A percentile compares a stretch with the other conserved stretches of the same genome.
phyloP scores from a whole-genome alignment of 2,113 vertebrate genomes.

The Burhinus oedicnemus region DNA sequence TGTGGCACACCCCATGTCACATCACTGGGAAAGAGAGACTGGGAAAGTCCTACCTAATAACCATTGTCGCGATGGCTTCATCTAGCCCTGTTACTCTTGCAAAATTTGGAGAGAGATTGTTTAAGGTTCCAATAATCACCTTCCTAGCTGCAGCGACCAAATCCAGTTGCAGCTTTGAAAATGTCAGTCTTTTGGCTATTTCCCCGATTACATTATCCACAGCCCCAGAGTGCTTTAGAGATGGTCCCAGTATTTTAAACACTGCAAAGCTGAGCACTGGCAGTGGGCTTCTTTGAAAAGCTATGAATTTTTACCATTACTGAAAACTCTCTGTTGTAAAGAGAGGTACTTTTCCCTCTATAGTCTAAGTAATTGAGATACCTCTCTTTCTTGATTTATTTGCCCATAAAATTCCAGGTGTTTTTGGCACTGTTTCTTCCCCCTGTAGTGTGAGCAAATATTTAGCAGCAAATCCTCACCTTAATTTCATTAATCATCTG shows the following conservation, averaged over 20 bases:
- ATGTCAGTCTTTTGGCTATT: background rate
- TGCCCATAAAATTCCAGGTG: constrained; percentile 72
- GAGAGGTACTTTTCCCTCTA: background rate
- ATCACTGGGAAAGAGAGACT: background rate
- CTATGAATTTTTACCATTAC: background rate
- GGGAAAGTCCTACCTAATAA: background rate
- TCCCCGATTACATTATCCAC: background rate
- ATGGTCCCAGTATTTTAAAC: background rate
- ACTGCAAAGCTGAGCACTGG: background rate
- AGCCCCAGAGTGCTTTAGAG: background rate
- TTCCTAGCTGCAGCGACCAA: background rate
- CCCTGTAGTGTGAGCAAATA: constrained; percentile 61
- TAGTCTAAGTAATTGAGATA: constrained; percentile 13
- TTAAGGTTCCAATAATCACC: background rate
- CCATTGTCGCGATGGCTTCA: background rate
- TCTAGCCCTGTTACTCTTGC: background rate
- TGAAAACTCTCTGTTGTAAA: background rate
- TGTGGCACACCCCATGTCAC: background rate
- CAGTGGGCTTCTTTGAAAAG: background rate
- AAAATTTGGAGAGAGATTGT: background rate
- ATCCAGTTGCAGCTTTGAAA: background rate
- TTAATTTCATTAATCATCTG: constrained; percentile 73
- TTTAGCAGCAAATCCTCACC: constrained; percentile 58
- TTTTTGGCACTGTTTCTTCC: constrained; percentile 57
- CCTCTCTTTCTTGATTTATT: constrained; percentile 59